Evolutionary conservation across 2,888 invertebrate genomes (phyloP).

Genomic region (Tenthredo livida): DNA sequence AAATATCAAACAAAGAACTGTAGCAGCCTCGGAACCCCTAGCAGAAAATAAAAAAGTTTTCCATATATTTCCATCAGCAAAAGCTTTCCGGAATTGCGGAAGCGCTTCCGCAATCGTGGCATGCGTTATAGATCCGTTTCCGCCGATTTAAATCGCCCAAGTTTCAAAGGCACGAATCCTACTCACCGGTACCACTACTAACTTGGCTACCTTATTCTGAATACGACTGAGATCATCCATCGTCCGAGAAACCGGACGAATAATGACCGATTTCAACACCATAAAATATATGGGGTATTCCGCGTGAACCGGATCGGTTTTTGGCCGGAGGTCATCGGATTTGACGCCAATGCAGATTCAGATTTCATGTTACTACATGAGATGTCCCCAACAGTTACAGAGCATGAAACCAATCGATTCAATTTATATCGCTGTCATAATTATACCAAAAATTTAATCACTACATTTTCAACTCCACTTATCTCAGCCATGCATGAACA

Average conservation of each 20-base stretch:
- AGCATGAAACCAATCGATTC: too few relatives aligned
- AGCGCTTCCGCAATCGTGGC: constrained; percentile 10
- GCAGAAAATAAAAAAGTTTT: neutral
- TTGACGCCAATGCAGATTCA: too few relatives aligned
- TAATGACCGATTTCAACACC: neutral
- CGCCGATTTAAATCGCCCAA: neutral
- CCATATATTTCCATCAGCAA: neutral
- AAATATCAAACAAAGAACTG: neutral
- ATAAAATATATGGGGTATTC: too few relatives aligned
- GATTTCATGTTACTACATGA: too few relatives aligned
- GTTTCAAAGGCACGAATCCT: neutral
- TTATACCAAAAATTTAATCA: too few relatives aligned
- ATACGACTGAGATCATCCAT: neutral
- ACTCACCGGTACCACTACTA: neutral
- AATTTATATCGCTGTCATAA: too few relatives aligned
- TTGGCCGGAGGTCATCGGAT: too few relatives aligned
- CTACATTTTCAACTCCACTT: too few relatives aligned
- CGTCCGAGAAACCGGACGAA: neutral
- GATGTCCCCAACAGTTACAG: too few relatives aligned
- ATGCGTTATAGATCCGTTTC: constrained; percentile 36
- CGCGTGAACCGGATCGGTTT: too few relatives aligned
- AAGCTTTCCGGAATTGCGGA: constrained; percentile 32
- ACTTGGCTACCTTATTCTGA: neutral
- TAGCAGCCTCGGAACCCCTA: neutral
- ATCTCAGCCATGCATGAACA: too few relatives aligned